These are phyloP conservation scores for Parnassius mnemosyne DNA, from an alignment of 2,888 invertebrate genomes.

Conservation along the genomic window DNA sequence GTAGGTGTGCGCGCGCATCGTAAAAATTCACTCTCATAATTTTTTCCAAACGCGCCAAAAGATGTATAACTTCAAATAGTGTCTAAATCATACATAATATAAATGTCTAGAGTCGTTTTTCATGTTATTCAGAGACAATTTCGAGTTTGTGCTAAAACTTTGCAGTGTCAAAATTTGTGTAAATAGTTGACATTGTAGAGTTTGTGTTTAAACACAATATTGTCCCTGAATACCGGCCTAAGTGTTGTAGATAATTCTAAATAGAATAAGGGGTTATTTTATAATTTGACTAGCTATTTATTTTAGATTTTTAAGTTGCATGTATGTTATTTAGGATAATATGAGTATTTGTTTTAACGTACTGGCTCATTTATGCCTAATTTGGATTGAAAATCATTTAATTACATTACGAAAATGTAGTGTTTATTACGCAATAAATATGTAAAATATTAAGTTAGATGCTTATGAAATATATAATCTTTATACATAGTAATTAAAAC, in stretches of 20 bases:
- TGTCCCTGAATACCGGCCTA: background rate
- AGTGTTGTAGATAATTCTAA: background rate
- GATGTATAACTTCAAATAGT: too few species aligned
- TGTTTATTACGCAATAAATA: constrained; percentile 4
- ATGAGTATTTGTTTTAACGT: background rate
- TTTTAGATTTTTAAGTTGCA: constrained; percentile 1
- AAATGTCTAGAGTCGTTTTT: too few species aligned
- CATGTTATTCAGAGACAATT: too few species aligned
- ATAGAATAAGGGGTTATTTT: background rate
- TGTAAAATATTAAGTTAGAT: background rate
- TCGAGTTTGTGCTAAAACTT: too few species aligned
- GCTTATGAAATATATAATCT: constrained; percentile 4
- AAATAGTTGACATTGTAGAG: too few species aligned
- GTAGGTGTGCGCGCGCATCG: too few species aligned
- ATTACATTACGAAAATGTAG: background rate
- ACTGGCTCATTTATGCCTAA: constrained; percentile 1
- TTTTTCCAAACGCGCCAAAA: too few species aligned
- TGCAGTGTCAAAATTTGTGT: too few species aligned
- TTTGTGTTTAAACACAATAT: too few species aligned
- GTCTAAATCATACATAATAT: too few species aligned
- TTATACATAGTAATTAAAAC: constrained; percentile 10
- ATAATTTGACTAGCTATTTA: constrained; percentile 3
- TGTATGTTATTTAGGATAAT: background rate
- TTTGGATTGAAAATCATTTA: background rate
- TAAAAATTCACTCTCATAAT: too few species aligned